Conservation (phyloP, 2,113 vertebrate genomes). For the Ciconia maguari region DNA sequence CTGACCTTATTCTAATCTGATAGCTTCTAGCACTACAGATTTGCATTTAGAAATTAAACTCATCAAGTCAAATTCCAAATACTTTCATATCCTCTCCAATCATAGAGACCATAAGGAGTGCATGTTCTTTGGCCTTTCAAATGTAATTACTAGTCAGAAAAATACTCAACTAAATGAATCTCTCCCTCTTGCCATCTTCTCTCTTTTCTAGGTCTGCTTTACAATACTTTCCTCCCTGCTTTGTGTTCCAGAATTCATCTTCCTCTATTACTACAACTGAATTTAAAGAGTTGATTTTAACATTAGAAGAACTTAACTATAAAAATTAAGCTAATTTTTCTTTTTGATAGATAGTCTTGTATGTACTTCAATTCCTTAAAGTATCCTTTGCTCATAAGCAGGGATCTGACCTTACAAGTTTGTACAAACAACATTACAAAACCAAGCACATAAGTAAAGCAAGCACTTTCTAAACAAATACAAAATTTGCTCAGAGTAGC, state of each 20-base stretch:
- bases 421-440: not conserved
- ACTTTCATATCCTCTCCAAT: conserved; percentile 13
- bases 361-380: not conserved
- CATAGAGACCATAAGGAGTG: not conserved
- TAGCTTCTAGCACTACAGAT: not conserved
- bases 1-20: not conserved
- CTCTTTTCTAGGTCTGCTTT: not conserved
- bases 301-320: not conserved
- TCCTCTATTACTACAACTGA: not conserved
- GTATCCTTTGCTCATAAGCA: not conserved
- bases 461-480: not conserved
- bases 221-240: not conserved
- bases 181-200: not conserved
- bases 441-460: not conserved
- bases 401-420: not conserved
- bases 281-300: not conserved
- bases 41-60: conserved; percentile 34
- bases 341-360: not conserved
- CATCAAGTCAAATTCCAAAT: conserved; percentile 3
- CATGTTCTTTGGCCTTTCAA: not conserved
- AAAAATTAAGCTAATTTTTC: not conserved
- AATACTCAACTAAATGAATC: not conserved
- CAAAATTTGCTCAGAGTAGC: not conserved
- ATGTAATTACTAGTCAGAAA: not conserved
- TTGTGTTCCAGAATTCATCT: not conserved